Evolutionary conservation across 2,888 invertebrate genomes (phyloP).

Genomic region (Polia nebulosa): DNA sequence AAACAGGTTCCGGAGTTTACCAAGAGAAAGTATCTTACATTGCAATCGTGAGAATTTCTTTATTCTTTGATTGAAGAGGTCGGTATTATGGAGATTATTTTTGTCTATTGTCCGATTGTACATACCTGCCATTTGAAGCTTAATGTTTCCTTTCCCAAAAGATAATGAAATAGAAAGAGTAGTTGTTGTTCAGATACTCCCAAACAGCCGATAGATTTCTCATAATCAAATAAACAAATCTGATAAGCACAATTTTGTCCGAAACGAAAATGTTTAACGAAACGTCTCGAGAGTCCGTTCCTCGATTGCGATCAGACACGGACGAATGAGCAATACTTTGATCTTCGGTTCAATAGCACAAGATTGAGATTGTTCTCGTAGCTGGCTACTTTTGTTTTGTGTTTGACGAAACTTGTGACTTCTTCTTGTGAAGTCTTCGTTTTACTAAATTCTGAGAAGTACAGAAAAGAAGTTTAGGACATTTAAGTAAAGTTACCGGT

Average conservation of each 20-base stretch:
- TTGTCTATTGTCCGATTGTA: conserved; percentile 42
- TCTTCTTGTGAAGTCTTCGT: neutral
- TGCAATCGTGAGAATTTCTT: conserved; percentile 49
- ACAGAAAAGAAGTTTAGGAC: conserved; percentile 2
- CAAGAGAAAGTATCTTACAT: conserved; percentile 64
- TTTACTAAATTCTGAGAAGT: conserved; percentile 18
- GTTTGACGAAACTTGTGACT: conserved; percentile 3
- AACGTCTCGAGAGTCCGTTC: conserved; percentile 27
- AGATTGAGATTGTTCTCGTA: conserved; percentile 12
- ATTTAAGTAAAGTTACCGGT: conserved; percentile 5
- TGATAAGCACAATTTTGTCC: conserved; percentile 22
- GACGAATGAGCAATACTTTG: conserved; percentile 42
- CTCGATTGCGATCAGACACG: conserved; percentile 48
- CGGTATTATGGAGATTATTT: conserved; percentile 34
- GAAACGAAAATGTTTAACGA: conserved; percentile 25
- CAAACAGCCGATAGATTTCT: conserved; percentile 7
- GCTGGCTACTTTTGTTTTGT: conserved; percentile 10
- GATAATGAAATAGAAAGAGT: neutral
- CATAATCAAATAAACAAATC: conserved; percentile 11
- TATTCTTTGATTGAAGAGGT: conserved; percentile 48
- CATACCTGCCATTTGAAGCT: conserved; percentile 7
- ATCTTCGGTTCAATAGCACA: conserved; percentile 49
- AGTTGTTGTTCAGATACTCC: neutral
- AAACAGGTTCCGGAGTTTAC: conserved; percentile 61
- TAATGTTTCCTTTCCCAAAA: conserved; percentile 1